These are phyloP conservation scores for Gallinago nigripennis DNA, from an alignment of 2,797 vertebrate species.

Conservation along the genomic window DNA sequence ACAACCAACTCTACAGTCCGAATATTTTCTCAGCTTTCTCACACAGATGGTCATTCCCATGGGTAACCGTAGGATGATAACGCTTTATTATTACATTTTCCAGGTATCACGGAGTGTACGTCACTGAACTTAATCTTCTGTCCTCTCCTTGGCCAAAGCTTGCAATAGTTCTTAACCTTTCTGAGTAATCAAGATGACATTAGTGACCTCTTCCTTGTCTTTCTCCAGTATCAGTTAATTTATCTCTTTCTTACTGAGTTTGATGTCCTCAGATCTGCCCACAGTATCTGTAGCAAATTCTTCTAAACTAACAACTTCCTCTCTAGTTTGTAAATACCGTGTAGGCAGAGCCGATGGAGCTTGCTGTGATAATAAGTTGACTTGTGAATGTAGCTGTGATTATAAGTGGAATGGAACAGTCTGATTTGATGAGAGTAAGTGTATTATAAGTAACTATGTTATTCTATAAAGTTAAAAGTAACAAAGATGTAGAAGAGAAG, in stretches of 20 bases:
- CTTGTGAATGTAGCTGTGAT: slow-evolving; percentile 65
- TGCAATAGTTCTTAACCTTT: slow-evolving; percentile 5
- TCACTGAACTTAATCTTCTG: not conserved
- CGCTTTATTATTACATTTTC: slow-evolving; percentile 9
- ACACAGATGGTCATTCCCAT: not conserved
- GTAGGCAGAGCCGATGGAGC: slow-evolving; percentile 63
- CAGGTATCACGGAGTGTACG: not conserved
- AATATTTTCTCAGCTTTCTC: slow-evolving; percentile 2
- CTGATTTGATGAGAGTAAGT: slow-evolving; percentile 42
- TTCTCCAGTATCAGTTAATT: slow-evolving; percentile 16
- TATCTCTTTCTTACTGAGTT: not conserved
- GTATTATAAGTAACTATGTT: slow-evolving; percentile 13
- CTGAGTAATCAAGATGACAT: slow-evolving; percentile 2
- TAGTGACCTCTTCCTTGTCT: not conserved
- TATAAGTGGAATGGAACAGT: slow-evolving; percentile 64
- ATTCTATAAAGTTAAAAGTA: slow-evolving; percentile 2
- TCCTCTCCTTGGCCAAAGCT: slow-evolving; percentile 9
- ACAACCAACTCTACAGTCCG: not conserved
- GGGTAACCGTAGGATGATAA: not conserved
- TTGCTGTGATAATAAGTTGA: slow-evolving; percentile 64
- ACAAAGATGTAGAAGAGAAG: not conserved
- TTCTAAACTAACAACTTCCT: slow-evolving; percentile 47
- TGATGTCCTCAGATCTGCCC: slow-evolving; percentile 28
- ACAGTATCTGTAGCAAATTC: slow-evolving; percentile 38
- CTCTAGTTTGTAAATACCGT: slow-evolving; percentile 63